Conservation (phyloP, 1,140 invertebrate species). For the Temnothorax nylanderi region DNA sequence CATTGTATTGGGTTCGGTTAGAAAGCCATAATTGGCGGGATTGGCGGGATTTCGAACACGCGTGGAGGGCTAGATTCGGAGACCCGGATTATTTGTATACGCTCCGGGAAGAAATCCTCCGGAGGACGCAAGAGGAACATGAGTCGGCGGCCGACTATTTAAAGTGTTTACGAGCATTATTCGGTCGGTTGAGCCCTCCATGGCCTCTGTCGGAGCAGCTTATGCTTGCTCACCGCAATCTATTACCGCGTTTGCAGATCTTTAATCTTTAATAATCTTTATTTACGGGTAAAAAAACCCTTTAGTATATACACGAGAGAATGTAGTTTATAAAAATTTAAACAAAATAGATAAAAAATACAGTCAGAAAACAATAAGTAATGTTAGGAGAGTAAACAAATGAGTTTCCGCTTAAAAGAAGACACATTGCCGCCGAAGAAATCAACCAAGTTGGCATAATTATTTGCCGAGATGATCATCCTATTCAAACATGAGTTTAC, state of each 20-base stretch:
- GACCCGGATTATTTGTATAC: neutral
- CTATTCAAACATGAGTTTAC: too few relatives aligned
- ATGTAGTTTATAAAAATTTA: too few relatives aligned
- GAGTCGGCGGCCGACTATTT: neutral
- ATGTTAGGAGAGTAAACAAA: too few relatives aligned
- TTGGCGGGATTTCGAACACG: neutral
- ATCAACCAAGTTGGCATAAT: too few relatives aligned
- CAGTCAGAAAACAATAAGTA: too few relatives aligned
- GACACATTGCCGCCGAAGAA: too few relatives aligned
- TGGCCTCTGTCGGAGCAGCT: neutral
- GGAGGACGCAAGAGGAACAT: neutral
- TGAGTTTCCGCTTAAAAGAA: too few relatives aligned
- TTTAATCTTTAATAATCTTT: too few relatives aligned
- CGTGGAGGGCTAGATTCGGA: neutral
- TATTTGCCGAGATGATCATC: too few relatives aligned
- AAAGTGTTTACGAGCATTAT: neutral
- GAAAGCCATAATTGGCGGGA: neutral
- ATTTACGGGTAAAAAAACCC: too few relatives aligned
- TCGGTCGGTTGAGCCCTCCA: neutral
- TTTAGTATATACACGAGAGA: too few relatives aligned
- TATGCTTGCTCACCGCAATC: neutral
- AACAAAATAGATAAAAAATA: too few relatives aligned
- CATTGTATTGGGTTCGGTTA: neutral
- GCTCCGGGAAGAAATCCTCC: neutral
- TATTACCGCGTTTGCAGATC: neutral